Base-by-base conservation (phyloP, 2,113 vertebrate genomes). In the Anarrhichthys ocellatus region DNA sequence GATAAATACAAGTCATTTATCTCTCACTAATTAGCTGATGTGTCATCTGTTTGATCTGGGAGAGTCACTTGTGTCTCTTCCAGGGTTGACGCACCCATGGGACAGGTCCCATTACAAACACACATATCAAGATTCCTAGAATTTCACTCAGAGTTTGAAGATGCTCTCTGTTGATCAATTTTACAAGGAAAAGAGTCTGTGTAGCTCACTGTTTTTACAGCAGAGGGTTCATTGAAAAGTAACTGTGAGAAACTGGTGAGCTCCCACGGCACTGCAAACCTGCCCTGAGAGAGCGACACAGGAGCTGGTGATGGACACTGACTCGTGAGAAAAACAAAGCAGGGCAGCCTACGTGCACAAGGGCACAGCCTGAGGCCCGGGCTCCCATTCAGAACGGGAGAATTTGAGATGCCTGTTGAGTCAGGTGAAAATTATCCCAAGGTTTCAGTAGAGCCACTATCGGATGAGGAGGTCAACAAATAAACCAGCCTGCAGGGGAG, bases 341-440 rank as follows among this genome's bases (percentile, higher is more conserved):
- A 42, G 76, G 82, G 69, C 62, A 52, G 91, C 73, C 84, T 94
- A 94, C 91, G 90, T 95, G 93, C 87, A 66, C 9, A 63, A 70
- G 83, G 70, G 72, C 89, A 91, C 87, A 82, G 48, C 38, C 70
- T 22, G 42, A 66, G 32, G 69, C 62, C 81, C 1, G n/a, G 76
- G 54, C 70, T 79, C 46, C 84, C 65, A 82, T 87, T 89, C 84
- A 82, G 50, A 82, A 52, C 8, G 29, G 13, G 81, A 50, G 78
- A 89, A 91, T 69, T 75, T 80, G 87, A 91, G 84, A 82, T 3
- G 27, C 72, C 46, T 4, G 67, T 84, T 78, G 66, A 89, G 46
- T 88, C 71, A 52, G 69, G 54, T 87, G 86, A 86, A 56, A 87
- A 86, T 77, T 58, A 69, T 36, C 13, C 59, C 59, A 15, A 17